These are phyloP conservation scores for Tolmerus cingulatus DNA, from an alignment of 2,888 invertebrate species.

Conservation along the genomic window DNA sequence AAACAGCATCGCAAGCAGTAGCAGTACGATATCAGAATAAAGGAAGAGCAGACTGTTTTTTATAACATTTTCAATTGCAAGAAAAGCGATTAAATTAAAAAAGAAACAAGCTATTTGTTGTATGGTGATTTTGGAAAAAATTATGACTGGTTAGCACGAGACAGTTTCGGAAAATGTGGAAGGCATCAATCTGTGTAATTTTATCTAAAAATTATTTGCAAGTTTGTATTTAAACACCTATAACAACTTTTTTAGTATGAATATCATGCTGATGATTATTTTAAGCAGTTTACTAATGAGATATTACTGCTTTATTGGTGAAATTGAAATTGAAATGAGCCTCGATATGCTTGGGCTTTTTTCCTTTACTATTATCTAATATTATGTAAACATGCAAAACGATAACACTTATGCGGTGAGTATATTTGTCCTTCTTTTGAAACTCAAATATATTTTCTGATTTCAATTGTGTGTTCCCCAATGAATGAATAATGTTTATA, in stretches of 20 bases:
- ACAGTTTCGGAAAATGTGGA: slow-evolving; percentile 31
- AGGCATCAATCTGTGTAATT: slow-evolving; percentile 21
- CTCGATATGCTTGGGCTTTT: background rate
- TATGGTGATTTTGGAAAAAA: background rate
- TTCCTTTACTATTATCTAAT: background rate
- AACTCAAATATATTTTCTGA: background rate
- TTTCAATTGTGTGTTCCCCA: background rate
- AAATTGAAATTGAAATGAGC: too few species aligned
- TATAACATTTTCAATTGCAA: background rate
- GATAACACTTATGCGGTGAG: slow-evolving; percentile 19
- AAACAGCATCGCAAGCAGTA: background rate
- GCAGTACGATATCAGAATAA: background rate
- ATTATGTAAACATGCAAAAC: slow-evolving; percentile 20
- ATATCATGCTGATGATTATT: background rate
- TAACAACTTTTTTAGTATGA: background rate
- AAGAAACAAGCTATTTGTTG: background rate
- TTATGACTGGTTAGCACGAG: background rate
- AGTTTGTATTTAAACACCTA: background rate
- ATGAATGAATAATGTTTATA: slow-evolving; percentile 12
- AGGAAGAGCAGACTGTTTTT: background rate
- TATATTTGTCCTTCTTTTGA: background rate
- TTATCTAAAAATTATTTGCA: background rate
- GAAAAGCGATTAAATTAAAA: background rate
- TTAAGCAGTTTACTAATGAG: background rate
- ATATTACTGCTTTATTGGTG: background rate